Conservation (phyloP, 1,140 invertebrate genomes). For the Agrypnia vestita region DNA sequence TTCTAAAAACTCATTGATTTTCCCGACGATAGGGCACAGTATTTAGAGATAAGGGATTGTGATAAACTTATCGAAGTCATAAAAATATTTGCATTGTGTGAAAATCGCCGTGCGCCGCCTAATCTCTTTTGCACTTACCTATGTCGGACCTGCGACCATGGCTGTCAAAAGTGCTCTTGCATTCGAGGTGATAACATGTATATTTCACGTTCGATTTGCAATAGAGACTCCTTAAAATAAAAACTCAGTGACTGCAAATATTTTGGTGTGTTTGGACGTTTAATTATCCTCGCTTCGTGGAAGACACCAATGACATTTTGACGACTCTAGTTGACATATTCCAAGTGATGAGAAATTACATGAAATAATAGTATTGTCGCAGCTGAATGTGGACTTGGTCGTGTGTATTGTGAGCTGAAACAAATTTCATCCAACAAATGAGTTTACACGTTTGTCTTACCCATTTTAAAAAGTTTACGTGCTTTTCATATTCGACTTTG, state of each 20-base stretch:
- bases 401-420: not conserved
- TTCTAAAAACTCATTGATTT: conserved; percentile 1
- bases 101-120: not conserved
- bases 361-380: conserved; percentile 31
- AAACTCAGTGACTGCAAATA: conserved; percentile 3
- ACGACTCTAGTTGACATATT: conserved; percentile 17
- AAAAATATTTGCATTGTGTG: conserved; percentile 8
- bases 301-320: conserved; percentile 20
- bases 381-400: not conserved
- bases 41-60: conserved; percentile 5
- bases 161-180: conserved; percentile 44
- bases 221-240: conserved; percentile 38
- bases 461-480: conserved; percentile 6
- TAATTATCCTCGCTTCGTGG: not conserved
- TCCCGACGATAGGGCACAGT: not conserved
- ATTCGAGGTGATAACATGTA: conserved; percentile 45
- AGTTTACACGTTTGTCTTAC: not conserved
- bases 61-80: conserved; percentile 11
- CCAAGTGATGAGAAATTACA: conserved; percentile 16
- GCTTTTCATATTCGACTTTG: conserved; percentile 2
- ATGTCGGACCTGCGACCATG: conserved; percentile 27
- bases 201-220: conserved; percentile 25
- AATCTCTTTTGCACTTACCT: conserved; percentile 6
- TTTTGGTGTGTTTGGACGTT: conserved; percentile 17
- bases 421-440: not conserved